phyloP scores from a whole-genome alignment of 2,113 vertebrate genomes.

The Mormyrus lacerda region DNA sequence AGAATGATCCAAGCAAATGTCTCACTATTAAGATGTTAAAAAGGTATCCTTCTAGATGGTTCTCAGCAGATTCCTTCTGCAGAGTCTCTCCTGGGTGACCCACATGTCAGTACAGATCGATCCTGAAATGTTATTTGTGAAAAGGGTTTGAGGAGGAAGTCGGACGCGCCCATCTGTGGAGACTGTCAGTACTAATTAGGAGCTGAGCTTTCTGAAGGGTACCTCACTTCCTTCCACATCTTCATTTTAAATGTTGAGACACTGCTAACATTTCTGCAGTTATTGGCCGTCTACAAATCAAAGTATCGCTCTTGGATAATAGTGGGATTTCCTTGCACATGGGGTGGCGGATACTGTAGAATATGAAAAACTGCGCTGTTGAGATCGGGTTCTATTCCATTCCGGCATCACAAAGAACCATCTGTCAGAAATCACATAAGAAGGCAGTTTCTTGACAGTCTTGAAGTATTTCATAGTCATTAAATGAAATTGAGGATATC shows the following conservation, averaged over 20 bases:
- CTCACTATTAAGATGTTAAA: background rate
- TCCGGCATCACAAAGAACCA: background rate
- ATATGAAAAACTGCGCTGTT: background rate
- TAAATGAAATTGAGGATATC: background rate
- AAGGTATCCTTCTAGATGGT: background rate
- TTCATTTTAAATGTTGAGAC: background rate
- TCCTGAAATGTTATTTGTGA: background rate
- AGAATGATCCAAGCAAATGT: background rate
- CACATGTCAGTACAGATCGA: conserved; percentile 6
- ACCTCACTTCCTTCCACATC: background rate
- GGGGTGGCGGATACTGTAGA: background rate
- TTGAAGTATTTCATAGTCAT: background rate
- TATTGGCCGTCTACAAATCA: background rate
- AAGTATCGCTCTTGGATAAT: background rate
- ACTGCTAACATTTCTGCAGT: background rate
- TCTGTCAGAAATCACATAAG: background rate
- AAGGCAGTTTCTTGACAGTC: background rate
- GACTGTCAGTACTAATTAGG: background rate
- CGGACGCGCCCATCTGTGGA: background rate
- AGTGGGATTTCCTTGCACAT: background rate
- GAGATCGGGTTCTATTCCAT: background rate
- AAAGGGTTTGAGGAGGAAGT: background rate
- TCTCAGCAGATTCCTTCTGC: background rate
- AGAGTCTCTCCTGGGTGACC: background rate
- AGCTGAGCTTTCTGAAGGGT: background rate